These are phyloP conservation scores for Camponotus pennsylvanicus DNA, from an alignment of 1,140 invertebrate genomes.

Conservation along the genomic window DNA sequence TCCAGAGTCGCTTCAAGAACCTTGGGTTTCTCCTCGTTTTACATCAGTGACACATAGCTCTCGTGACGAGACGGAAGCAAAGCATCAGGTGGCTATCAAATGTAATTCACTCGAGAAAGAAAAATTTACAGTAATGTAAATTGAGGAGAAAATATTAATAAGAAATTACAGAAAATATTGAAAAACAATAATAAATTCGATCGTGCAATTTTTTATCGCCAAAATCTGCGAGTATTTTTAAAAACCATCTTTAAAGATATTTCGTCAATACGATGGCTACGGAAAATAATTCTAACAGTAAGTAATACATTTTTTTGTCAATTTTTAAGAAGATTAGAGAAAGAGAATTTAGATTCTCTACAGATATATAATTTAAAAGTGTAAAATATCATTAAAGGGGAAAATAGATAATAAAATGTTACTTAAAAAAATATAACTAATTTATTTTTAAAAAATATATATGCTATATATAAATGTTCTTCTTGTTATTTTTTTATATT, in stretches of 20 bases:
- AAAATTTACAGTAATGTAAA: background rate
- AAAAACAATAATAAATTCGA: background rate
- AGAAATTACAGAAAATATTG: background rate
- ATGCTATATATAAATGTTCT: background rate
- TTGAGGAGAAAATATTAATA: background rate
- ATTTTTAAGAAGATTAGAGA: background rate
- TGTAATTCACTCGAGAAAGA: background rate
- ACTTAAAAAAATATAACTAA: background rate
- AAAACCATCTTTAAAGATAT: background rate
- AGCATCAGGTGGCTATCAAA: background rate
- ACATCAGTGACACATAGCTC: conserved; percentile 47
- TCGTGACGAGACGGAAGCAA: conserved; percentile 14
- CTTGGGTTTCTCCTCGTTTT: background rate
- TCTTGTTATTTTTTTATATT: conserved; percentile 7
- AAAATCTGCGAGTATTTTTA: background rate
- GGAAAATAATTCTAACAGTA: conserved; percentile 20
- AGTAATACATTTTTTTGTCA: conserved; percentile 29
- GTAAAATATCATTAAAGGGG: background rate
- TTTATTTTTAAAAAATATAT: background rate
- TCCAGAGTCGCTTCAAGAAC: conserved; percentile 28
- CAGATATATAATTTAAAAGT: background rate
- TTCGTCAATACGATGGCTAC: conserved; percentile 23
- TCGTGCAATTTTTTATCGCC: background rate
- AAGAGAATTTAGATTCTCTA: background rate
- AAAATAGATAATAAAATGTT: background rate